These are phyloP conservation scores for Rhynchomys soricoides DNA, from an alignment of 2,113 vertebrate genomes.

Conservation along the genomic window DNA sequence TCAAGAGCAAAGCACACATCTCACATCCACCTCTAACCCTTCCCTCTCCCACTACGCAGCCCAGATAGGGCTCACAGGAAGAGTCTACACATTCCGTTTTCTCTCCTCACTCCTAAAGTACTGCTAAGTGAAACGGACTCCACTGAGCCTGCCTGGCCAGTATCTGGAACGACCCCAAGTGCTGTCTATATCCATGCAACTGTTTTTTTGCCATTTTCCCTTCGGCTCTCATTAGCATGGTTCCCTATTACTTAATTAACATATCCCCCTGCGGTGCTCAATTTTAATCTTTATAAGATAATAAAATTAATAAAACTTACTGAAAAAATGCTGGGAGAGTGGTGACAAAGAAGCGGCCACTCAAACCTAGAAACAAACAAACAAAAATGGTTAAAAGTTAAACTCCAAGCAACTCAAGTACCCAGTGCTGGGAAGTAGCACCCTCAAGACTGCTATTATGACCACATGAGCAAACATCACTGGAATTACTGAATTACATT, in stretches of 20 bases:
- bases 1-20: background rate
- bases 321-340: slow-evolving; percentile 91
- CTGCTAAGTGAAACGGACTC: background rate
- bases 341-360: slow-evolving; percentile 93
- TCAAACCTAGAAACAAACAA: slow-evolving; percentile 87
- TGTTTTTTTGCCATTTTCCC: background rate
- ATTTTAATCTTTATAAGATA: background rate
- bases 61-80: background rate
- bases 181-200: background rate
- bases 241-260: background rate
- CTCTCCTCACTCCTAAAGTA: background rate
- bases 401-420: background rate
- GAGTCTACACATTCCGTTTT: background rate
- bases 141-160: background rate
- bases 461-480: background rate
- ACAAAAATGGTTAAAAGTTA: slow-evolving; percentile 63
- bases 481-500: background rate
- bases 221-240: background rate
- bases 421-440: background rate
- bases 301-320: slow-evolving; percentile 83
- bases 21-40: background rate
- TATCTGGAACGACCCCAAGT: background rate
- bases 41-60: background rate
- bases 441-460: background rate
- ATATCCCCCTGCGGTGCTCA: background rate